Base-by-base conservation (phyloP, 2,888 invertebrate species). In the Drosophila meridiana region DNA sequence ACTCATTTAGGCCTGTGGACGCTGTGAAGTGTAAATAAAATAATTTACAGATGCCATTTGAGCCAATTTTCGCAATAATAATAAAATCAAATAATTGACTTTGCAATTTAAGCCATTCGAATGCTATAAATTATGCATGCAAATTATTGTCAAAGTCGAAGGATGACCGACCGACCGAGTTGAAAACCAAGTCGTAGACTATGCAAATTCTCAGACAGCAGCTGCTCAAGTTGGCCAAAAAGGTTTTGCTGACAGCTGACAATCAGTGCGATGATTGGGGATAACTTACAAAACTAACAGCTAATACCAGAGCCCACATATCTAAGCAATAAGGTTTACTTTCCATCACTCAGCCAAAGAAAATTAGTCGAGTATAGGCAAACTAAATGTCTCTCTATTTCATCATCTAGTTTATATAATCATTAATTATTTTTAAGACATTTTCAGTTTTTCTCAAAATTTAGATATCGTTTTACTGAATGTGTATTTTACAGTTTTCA, bases 1-100 rank as follows among this genome's bases (percentile, higher is more conserved):
- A 64, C 40, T 40, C 56, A 40, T 36, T 38, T 48, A 7, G n/a
- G 28, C 52, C 30, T 55, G n/a, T 36, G 63, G 40, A 48, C 34
- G 34, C 4, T 56, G 7, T 40, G n/a, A 58, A 42, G 43, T 62
- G 53, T 57, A 66, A 80, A 77, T 75, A 52, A 34, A 34, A 59
- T 56, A 62, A 57, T 59, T 69, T 56, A 45, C 55, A n/a, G 32
- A 8, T 61, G 58, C 52, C 50, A 56, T 69, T 58, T 13, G 13
- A 56, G n/a, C 40, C 64, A 61, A 58, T 58, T 56, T 67, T 52
- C 13, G 28, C 45, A 42, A 59, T 56, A 28, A 42, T 52, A 48
- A 62, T 56, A 40, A 69, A 62, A 52, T 65, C n/a, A 43, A 55
- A 57, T 52, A 20, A 68, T 42, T 28, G 4, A 14, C 28, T 28